Evolutionary conservation across 1,140 invertebrate species (phyloP).

Genomic region (Anastrepha obliqua): DNA sequence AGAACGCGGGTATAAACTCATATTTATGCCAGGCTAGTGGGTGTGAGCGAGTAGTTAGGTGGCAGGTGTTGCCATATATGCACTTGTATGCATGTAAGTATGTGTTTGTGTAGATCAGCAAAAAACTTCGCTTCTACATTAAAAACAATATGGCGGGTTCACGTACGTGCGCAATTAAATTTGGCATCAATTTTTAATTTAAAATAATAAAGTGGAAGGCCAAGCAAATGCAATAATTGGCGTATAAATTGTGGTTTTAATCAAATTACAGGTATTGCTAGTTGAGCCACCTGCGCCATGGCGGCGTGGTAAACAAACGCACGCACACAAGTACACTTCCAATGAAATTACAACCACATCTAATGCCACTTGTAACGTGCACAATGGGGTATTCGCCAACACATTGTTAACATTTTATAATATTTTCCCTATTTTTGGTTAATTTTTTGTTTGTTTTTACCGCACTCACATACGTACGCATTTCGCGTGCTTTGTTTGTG

Average conservation of each 20-base stretch:
- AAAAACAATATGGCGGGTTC: background rate
- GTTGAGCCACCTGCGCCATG: background rate
- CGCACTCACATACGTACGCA: background rate
- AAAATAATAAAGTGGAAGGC: conserved; percentile 29
- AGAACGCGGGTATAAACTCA: too few species aligned
- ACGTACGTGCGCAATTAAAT: conserved; percentile 30
- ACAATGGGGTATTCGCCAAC: background rate
- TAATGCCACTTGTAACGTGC: conserved; percentile 3
- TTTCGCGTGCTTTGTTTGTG: background rate
- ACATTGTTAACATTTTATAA: conserved; percentile 18
- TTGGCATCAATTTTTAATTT: conserved; percentile 32
- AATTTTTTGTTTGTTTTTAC: background rate
- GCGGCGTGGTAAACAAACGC: background rate
- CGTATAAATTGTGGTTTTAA: conserved; percentile 42
- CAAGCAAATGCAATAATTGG: conserved; percentile 33
- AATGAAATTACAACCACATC: background rate
- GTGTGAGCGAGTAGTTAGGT: too few species aligned
- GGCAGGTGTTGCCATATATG: too few species aligned
- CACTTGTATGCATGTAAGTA: too few species aligned
- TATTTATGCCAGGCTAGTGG: too few species aligned
- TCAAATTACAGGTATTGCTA: background rate
- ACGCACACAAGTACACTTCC: background rate
- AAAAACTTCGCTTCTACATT: background rate
- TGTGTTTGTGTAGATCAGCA: background rate
- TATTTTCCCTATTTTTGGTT: background rate